Evolutionary conservation across 2,113 vertebrate genomes (phyloP).

Genomic region (Chiloscyllium plagiosum): DNA sequence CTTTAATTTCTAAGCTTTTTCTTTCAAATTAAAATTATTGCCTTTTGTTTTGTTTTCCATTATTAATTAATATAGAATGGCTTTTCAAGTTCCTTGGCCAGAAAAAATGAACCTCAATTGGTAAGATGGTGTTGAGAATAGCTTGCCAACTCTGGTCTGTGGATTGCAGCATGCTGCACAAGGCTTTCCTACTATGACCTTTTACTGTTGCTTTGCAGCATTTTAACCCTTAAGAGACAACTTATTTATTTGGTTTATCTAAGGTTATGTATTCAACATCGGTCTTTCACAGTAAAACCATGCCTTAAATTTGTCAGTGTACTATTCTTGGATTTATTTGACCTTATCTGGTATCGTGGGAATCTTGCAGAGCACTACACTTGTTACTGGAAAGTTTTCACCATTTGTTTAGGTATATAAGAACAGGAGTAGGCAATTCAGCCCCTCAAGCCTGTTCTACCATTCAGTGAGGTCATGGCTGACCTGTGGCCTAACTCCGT

Average conservation of each 20-base stretch:
- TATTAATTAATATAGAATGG: conserved; percentile 83
- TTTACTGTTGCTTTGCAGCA: conserved; percentile 17
- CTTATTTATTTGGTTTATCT: not conserved
- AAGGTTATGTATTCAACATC: not conserved
- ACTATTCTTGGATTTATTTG: not conserved
- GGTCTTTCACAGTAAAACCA: not conserved
- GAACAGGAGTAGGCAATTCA: too few relatives aligned
- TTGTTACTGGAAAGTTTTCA: not conserved
- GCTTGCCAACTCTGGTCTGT: conserved; percentile 48
- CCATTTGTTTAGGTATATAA: too few relatives aligned
- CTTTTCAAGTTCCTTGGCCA: conserved; percentile 98
- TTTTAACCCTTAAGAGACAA: not conserved
- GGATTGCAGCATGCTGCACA: conserved; percentile 51
- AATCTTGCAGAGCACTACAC: not conserved
- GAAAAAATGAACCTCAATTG: conserved; percentile 88
- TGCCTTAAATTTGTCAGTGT: not conserved
- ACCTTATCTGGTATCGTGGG: not conserved
- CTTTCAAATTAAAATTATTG: conserved; percentile 43
- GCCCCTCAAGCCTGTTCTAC: too few relatives aligned
- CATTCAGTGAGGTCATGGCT: too few relatives aligned
- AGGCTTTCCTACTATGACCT: not conserved
- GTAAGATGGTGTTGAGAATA: conserved; percentile 72
- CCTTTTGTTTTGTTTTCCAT: conserved; percentile 66
- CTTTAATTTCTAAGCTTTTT: conserved; percentile 20
- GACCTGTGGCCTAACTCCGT: too few relatives aligned